Evolutionary conservation across 2,888 invertebrate genomes (phyloP).

Genomic region (Pocota personata): DNA sequence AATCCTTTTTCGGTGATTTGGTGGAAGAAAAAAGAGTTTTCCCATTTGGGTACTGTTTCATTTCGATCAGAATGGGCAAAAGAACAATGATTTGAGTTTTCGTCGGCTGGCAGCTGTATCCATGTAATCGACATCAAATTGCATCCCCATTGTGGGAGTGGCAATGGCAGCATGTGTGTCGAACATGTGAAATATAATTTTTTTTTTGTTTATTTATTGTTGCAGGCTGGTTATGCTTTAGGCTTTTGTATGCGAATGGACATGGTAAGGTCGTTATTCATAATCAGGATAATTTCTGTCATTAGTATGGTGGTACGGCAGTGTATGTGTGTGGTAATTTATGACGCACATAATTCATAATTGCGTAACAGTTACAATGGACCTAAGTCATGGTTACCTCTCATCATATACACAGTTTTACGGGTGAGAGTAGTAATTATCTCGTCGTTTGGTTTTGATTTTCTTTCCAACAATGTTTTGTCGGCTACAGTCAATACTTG

Average conservation of each 20-base stretch:
- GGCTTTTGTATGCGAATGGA: background rate
- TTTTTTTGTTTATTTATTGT: background rate
- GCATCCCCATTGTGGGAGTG: background rate
- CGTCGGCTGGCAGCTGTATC: slow-evolving; percentile 5
- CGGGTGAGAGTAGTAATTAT: slow-evolving; percentile 24
- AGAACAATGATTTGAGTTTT: slow-evolving; percentile 9
- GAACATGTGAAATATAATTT: background rate
- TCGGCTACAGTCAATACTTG: background rate
- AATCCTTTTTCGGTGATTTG: slow-evolving; percentile 22
- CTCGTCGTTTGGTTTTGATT: slow-evolving; percentile 40
- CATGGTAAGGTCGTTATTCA: slow-evolving; percentile 39
- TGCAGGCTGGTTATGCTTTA: background rate
- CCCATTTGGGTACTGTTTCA: background rate
- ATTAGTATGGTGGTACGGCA: background rate
- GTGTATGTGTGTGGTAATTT: slow-evolving; percentile 8
- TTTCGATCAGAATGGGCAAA: background rate
- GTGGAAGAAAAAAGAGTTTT: background rate
- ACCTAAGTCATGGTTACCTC: background rate
- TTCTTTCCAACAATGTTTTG: background rate
- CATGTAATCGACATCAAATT: slow-evolving; percentile 37
- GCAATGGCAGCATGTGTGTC: background rate
- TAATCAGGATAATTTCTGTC: slow-evolving; percentile 55
- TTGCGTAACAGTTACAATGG: slow-evolving; percentile 8
- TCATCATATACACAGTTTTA: background rate
- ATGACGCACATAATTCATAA: slow-evolving; percentile 43